Evolutionary conservation across 2,113 vertebrate genomes (phyloP).

Genomic region (Aldabrachelys gigantea): DNA sequence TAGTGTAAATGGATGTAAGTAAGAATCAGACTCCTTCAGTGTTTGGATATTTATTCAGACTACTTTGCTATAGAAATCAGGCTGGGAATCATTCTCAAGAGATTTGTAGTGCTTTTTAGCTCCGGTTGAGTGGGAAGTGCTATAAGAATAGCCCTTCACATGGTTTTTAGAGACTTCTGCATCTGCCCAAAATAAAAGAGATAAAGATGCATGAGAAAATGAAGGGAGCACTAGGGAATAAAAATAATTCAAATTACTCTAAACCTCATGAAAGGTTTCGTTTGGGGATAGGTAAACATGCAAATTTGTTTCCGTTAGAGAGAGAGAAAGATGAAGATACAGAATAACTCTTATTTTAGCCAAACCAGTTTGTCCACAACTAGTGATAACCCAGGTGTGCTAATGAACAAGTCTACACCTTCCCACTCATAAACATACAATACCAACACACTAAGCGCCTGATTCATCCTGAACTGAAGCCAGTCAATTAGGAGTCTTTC

Average conservation of each 20-base stretch:
- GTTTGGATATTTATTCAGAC: neutral
- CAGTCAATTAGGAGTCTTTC: neutral
- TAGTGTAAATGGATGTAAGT: neutral
- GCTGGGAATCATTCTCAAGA: neutral
- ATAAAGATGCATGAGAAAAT: neutral
- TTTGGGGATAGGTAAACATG: neutral
- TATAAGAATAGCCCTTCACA: neutral
- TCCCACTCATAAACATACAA: neutral
- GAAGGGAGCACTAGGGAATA: neutral
- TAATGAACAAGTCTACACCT: neutral
- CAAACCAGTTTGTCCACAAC: neutral
- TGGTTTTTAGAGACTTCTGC: neutral
- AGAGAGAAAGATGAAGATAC: neutral
- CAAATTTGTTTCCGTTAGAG: neutral
- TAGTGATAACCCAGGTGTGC: neutral
- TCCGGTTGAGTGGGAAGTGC: neutral
- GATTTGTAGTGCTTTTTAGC: fast-evolving
- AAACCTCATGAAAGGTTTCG: neutral
- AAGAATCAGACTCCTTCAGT: neutral
- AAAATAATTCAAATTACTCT: neutral
- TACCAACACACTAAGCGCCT: neutral
- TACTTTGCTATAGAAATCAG: neutral
- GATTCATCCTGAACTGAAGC: neutral
- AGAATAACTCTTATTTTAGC: neutral
- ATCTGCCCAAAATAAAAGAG: neutral